Evolutionary conservation across 2,113 vertebrate species (phyloP).

Genomic region (Antigone vipio): DNA sequence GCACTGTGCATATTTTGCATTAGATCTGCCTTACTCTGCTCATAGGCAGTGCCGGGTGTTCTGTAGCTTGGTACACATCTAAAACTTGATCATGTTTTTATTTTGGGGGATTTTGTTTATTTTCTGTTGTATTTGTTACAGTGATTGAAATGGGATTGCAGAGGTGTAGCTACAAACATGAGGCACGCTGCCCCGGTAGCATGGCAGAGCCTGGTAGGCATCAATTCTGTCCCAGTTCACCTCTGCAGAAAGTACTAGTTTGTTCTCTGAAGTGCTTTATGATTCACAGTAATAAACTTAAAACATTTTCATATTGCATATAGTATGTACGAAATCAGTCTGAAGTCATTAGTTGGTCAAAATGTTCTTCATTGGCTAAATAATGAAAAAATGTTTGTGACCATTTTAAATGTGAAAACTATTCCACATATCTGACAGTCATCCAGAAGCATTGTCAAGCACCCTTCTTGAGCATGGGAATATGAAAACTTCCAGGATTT

Average conservation of each 20-base stretch:
- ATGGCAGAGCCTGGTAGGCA: neutral
- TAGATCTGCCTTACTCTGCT: neutral
- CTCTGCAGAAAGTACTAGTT: neutral
- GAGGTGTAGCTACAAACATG: accelerated
- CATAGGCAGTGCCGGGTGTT: neutral
- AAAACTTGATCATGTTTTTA: neutral
- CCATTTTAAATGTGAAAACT: neutral
- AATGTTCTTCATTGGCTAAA: neutral
- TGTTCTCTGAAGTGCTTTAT: neutral
- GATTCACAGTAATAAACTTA: neutral
- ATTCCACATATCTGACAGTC: neutral
- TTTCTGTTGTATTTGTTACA: neutral
- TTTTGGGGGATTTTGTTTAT: neutral
- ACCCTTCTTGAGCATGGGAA: neutral
- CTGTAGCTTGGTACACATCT: neutral
- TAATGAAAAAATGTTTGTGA: neutral
- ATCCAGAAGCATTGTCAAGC: neutral
- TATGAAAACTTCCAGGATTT: neutral
- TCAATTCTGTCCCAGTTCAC: neutral
- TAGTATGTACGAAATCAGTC: neutral
- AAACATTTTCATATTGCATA: neutral
- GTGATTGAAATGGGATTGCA: neutral
- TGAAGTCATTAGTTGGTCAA: neutral
- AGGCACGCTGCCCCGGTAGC: neutral
- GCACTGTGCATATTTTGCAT: neutral